A percentile compares a stretch with the other conserved stretches of the same genome.
phyloP scores from a whole-genome alignment of 1,140 invertebrate genomes.

The Panulirus ornatus region DNA sequence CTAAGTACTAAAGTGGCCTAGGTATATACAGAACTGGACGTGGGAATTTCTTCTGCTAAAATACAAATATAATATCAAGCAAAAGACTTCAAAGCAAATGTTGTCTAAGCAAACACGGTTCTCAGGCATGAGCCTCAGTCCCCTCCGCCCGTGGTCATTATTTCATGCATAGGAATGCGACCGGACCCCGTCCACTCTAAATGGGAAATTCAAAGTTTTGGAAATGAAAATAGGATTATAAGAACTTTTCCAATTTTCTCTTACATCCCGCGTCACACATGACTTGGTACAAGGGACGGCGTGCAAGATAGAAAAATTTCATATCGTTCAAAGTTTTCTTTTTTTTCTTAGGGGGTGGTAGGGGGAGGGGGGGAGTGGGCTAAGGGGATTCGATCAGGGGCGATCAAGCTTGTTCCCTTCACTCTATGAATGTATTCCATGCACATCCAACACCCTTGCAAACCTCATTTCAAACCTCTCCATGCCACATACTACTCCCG shows the following conservation, averaged over 20 bases:
- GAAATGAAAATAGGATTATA: conserved; percentile 73
- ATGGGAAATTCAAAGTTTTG: conserved; percentile 73
- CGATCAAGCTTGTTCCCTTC: background rate
- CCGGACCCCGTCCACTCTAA: conserved; percentile 68
- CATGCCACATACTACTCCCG: too few relatives aligned
- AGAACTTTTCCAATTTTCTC: conserved; percentile 73
- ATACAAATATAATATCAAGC: conserved; percentile 47
- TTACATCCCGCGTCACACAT: conserved; percentile 72
- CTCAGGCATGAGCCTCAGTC: conserved; percentile 16
- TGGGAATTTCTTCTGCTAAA: conserved; percentile 31
- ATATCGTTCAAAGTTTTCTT: conserved; percentile 44
- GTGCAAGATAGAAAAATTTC: conserved; percentile 68
- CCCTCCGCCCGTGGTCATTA: conserved; percentile 62
- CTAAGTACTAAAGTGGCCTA: background rate
- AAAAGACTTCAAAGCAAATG: conserved; percentile 56
- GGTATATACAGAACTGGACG: background rate
- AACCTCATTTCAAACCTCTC: too few relatives aligned
- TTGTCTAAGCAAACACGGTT: conserved; percentile 48
- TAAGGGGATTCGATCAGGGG: background rate
- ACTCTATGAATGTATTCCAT: background rate
- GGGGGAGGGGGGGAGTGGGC: background rate
- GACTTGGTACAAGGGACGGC: conserved; percentile 65
- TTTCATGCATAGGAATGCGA: conserved; percentile 71
- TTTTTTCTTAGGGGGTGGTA: background rate
- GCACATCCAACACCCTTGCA: too few relatives aligned